A percentile compares a stretch with the other conserved stretches of the same genome.
Conservation (phyloP, 2,797 vertebrate species). For the Austrolebias charrua region DNA sequence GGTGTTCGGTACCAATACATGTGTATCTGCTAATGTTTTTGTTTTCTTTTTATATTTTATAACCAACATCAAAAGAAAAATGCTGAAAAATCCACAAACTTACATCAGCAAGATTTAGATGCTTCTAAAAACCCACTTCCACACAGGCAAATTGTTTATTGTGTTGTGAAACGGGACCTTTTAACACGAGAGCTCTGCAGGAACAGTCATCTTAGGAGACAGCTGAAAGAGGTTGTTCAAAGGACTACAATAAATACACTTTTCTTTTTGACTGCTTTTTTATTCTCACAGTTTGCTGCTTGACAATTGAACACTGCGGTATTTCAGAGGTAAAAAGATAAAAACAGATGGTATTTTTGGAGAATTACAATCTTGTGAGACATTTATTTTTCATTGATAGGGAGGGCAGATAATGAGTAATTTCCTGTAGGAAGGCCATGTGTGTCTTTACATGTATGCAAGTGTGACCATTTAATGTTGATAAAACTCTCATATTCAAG, state of each 20-base stretch:
- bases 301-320: not conserved
- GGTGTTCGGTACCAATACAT: not conserved
- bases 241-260: not conserved
- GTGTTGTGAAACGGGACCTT: not conserved
- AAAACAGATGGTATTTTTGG: not conserved
- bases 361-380: not conserved
- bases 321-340: not conserved
- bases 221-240: not conserved
- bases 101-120: too few species aligned
- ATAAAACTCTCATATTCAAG: not conserved
- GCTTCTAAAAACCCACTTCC: too few species aligned
- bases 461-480: too few species aligned
- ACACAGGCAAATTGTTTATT: too few species aligned
- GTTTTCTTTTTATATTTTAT: not conserved
- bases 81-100: not conserved
- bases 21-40: not conserved
- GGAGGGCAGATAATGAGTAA: not conserved
- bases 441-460: not conserved
- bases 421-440: not conserved
- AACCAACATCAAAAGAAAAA: not conserved
- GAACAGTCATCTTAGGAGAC: not conserved
- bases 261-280: not conserved
- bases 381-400: constrained; percentile 4
- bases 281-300: not conserved
- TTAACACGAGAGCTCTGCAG: not conserved